These are phyloP conservation scores for Smithornis capensis DNA, from an alignment of 2,113 vertebrate species.

Conservation along the genomic window DNA sequence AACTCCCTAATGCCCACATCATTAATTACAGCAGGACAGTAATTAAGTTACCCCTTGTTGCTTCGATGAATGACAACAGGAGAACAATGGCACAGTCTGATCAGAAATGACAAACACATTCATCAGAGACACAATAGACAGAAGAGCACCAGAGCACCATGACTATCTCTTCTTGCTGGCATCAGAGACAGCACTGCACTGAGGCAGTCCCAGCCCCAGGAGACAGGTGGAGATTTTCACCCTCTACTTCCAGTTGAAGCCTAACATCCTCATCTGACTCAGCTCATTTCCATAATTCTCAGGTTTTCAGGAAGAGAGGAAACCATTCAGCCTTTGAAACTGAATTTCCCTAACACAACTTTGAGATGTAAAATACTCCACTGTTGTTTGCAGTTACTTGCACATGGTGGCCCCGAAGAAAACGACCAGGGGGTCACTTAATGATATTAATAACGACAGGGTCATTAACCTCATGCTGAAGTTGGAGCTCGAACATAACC, in stretches of 20 bases:
- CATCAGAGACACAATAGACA: neutral
- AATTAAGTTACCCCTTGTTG: neutral
- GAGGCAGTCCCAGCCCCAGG: neutral
- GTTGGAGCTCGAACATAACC: neutral
- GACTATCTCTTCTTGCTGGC: neutral
- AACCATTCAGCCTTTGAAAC: neutral
- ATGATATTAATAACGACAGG: no score
- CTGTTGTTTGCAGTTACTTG: neutral
- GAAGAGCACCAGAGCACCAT: neutral
- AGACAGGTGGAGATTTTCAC: neutral
- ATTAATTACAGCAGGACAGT: neutral
- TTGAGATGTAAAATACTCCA: neutral
- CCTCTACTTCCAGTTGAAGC: neutral
- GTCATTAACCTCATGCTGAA: no score
- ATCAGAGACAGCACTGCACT: neutral
- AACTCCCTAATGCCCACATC: neutral
- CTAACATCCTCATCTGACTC: neutral
- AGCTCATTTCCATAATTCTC: neutral
- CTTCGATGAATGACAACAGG: neutral
- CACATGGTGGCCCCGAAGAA: neutral
- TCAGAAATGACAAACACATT: neutral
- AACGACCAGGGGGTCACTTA: no score
- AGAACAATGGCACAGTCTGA: neutral
- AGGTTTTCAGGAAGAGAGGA: neutral
- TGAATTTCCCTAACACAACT: neutral